These are phyloP conservation scores for Cromileptes altivelis DNA, from an alignment of 2,113 vertebrate species.

Conservation along the genomic window DNA sequence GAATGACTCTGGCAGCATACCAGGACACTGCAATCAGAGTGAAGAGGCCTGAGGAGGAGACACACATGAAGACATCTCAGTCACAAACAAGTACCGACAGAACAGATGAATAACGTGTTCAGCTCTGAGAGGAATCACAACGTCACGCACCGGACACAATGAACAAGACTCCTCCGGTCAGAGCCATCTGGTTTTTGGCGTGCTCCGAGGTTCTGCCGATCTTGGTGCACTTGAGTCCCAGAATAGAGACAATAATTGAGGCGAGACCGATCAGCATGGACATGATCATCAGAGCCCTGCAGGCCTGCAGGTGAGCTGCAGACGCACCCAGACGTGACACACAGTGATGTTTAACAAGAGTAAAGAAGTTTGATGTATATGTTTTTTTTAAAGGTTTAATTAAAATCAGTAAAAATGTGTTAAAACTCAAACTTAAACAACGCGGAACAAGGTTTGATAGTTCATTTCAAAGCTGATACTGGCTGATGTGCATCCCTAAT, in stretches of 20 bases:
- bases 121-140: no score
- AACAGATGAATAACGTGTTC: no score
- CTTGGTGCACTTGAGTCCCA: conserved; percentile 90
- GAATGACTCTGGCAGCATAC: conserved; percentile 77
- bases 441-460: no score
- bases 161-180: conserved; percentile 85
- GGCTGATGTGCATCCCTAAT: no score
- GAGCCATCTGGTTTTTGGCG: conserved; percentile 84
- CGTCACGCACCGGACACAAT: conserved; percentile 86
- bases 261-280: conserved; percentile 87
- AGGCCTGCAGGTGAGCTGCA: conserved; percentile 87
- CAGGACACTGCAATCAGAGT: conserved; percentile 79
- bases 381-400: no score
- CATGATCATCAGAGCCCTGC: conserved; percentile 90
- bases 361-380: no score
- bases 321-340: background rate
- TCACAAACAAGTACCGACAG: no score
- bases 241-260: conserved; percentile 79
- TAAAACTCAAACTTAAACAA: no score
- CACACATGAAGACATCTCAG: background rate
- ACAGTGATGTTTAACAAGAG: no score
- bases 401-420: no score
- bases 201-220: conserved; percentile 81
- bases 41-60: conserved; percentile 71
- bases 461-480: no score